Evolutionary conservation across 2,797 vertebrate species (phyloP).

Genomic region (Pangasius djambal): DNA sequence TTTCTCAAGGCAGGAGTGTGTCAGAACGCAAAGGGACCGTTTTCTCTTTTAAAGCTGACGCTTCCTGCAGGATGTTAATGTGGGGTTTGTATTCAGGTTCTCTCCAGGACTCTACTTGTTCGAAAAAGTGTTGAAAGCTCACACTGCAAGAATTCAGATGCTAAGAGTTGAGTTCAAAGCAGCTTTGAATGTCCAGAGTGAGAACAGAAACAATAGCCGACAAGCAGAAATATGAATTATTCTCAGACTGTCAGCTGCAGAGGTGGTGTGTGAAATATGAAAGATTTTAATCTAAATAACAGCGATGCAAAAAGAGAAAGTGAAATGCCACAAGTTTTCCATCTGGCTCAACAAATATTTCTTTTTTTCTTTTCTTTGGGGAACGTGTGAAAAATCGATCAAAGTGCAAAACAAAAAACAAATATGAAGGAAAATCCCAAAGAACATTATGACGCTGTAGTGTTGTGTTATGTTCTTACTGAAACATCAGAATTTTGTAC

Average conservation of each 20-base stretch:
- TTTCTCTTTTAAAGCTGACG: not conserved
- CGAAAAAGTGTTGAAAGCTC: constrained; percentile 1
- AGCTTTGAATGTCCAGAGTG: not conserved
- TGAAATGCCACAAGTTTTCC: not conserved
- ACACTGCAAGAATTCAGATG: not conserved
- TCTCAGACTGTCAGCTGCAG: not conserved
- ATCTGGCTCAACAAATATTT: not conserved
- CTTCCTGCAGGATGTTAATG: not conserved
- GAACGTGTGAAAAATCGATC: not conserved
- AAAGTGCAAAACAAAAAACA: not conserved
- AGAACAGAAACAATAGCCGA: not conserved
- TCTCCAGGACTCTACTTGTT: constrained; percentile 16
- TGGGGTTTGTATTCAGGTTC: constrained; percentile 25
- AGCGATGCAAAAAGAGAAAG: not conserved
- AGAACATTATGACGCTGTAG: not conserved
- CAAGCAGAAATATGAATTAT: constrained; percentile 30
- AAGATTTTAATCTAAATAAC: constrained; percentile 19
- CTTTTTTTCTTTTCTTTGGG: no score
- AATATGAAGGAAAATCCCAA: not conserved
- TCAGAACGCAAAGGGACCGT: not conserved
- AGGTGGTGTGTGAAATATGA: not conserved
- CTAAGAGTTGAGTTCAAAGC: constrained; percentile 19
- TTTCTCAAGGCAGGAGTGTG: not conserved
- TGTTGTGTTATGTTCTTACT: not conserved
- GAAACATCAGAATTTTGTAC: not conserved